Percentiles rank a stretch among this genome's conserved stretches.
Evolutionary conservation across 2,797 vertebrate genomes (phyloP).

Genomic region (Thripadectes ignobilis): DNA sequence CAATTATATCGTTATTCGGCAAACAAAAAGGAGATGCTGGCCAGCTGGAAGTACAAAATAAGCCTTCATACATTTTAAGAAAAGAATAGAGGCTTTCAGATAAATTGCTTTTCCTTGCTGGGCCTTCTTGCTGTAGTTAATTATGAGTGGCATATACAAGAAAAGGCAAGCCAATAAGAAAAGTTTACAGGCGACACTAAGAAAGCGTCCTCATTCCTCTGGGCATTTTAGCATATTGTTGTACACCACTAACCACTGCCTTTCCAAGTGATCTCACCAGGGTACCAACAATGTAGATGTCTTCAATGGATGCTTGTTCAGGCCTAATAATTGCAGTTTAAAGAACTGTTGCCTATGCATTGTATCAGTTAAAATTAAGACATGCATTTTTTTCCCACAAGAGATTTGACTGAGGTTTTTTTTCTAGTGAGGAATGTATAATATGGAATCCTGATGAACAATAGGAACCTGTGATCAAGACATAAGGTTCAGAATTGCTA

Average conservation of each 20-base stretch:
- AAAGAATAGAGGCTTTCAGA: conserved; percentile 59
- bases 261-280: conserved; percentile 62
- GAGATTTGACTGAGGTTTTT: neutral
- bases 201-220: conserved; percentile 50
- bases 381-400: conserved; percentile 32
- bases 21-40: conserved; percentile 37
- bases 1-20: conserved; percentile 27
- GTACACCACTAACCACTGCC: conserved; percentile 8
- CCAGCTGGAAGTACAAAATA: conserved; percentile 32
- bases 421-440: neutral
- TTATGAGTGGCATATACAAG: conserved; percentile 53
- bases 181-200: conserved; percentile 25
- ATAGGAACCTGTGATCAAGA: neutral
- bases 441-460: neutral
- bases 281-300: conserved; percentile 32
- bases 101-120: conserved; percentile 40
- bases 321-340: conserved; percentile 50
- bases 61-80: conserved; percentile 31
- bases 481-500: neutral
- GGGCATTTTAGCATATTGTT: conserved; percentile 47
- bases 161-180: conserved; percentile 53
- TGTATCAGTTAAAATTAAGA: conserved; percentile 44
- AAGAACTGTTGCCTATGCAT: conserved; percentile 23
- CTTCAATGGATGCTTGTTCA: conserved; percentile 51
- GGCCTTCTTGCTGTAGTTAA: conserved; percentile 38